Conservation (phyloP, 2,888 invertebrate species). For the Dexiosoma caninum region DNA sequence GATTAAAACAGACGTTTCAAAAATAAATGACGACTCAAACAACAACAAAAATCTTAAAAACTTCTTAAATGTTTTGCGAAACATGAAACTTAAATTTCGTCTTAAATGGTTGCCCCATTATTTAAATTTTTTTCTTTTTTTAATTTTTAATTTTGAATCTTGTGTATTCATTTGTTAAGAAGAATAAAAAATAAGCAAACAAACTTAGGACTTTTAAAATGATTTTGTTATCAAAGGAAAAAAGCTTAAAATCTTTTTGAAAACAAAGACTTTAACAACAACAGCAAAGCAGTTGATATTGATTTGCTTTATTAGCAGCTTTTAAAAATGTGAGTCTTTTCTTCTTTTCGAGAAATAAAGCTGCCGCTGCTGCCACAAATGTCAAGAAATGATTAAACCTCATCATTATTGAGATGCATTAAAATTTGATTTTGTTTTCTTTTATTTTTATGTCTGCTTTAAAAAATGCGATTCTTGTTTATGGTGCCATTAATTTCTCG, state of each 20-base stretch:
- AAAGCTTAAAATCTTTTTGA: conserved; percentile 52
- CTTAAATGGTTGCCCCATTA: conserved; percentile 35
- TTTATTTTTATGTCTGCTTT: neutral
- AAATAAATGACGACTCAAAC: neutral
- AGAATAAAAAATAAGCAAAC: neutral
- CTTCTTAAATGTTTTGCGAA: conserved; percentile 35
- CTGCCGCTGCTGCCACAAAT: conserved; percentile 3
- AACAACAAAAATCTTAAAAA: conserved; percentile 3
- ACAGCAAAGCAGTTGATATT: conserved; percentile 17
- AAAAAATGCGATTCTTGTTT: conserved; percentile 44
- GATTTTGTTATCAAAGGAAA: conserved; percentile 14
- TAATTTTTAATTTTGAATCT: neutral
- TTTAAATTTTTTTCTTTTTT: too few species aligned
- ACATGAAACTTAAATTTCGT: conserved; percentile 53
- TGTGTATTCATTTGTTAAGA: conserved; percentile 5
- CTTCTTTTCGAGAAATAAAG: neutral
- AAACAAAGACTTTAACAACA: neutral
- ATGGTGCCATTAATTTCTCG: conserved; percentile 51
- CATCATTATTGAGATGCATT: conserved; percentile 61
- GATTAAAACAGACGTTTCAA: conserved; percentile 39
- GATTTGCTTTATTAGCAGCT: conserved; percentile 60
- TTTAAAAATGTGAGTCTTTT: conserved; percentile 23
- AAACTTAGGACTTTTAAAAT: conserved; percentile 12
- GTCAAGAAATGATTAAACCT: conserved; percentile 62
- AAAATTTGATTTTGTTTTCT: conserved; percentile 1